These are phyloP conservation scores for Aphaenogaster ashmeadi DNA, from an alignment of 1,140 invertebrate species.

Conservation along the genomic window DNA sequence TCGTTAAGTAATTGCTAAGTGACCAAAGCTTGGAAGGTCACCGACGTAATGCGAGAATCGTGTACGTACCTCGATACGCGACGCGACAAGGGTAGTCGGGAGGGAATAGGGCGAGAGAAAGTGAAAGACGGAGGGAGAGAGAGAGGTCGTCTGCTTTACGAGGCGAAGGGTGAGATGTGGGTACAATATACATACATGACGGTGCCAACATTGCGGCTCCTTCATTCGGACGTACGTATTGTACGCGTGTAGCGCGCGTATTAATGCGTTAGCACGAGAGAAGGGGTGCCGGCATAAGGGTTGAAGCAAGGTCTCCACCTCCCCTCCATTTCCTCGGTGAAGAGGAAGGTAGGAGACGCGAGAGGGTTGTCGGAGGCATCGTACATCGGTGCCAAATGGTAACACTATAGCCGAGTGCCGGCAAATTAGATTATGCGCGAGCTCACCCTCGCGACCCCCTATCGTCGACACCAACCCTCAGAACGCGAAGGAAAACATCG, in stretches of 20 bases:
- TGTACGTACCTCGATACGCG: constrained; percentile 68
- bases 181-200: constrained; percentile 56
- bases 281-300: constrained; percentile 31
- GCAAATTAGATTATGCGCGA: constrained; percentile 82
- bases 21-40: constrained; percentile 68
- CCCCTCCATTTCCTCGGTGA: neutral
- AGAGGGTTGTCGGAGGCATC: constrained; percentile 67
- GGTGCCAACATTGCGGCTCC: constrained; percentile 56
- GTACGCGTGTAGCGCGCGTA: constrained; percentile 69
- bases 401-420: constrained; percentile 76
- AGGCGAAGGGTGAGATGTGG: constrained; percentile 54
- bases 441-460: constrained; percentile 74
- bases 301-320: constrained; percentile 24
- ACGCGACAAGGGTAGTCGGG: constrained; percentile 33
- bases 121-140: neutral
- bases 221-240: constrained; percentile 71
- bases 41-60: constrained; percentile 80
- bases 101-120: constrained; percentile 30
- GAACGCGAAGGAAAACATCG: constrained; percentile 72
- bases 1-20: constrained; percentile 80
- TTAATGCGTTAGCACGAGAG: constrained; percentile 69
- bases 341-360: constrained; percentile 6
- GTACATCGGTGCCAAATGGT: constrained; percentile 77
- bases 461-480: constrained; percentile 61
- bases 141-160: constrained; percentile 61